A percentile compares a stretch with the other conserved stretches of the same genome.
Evolutionary conservation across 2,113 vertebrate genomes (phyloP).

Genomic region (Vidua chalybeata): DNA sequence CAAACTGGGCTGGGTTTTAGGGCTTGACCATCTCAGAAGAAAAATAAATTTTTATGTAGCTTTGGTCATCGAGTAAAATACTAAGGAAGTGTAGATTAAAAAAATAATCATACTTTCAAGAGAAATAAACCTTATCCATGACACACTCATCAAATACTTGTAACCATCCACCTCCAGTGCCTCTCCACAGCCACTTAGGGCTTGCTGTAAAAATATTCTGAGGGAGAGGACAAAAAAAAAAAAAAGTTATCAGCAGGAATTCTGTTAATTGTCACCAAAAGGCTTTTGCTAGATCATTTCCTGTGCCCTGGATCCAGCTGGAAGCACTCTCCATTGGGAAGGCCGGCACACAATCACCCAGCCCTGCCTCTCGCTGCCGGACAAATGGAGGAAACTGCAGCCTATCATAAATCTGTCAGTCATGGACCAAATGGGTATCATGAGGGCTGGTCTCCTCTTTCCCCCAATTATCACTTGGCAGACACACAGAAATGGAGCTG

Average conservation of each 20-base stretch:
- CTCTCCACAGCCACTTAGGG: background rate
- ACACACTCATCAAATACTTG: background rate
- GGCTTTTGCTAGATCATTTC: conserved; percentile 64
- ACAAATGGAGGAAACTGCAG: conserved; percentile 73
- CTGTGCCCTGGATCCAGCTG: conserved; percentile 59
- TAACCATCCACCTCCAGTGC: background rate
- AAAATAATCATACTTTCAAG: background rate
- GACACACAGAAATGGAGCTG: background rate
- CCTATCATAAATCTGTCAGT: conserved; percentile 63
- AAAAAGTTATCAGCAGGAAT: conserved; percentile 65
- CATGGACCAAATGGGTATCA: background rate
- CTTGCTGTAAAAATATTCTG: background rate
- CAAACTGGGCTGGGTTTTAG: background rate
- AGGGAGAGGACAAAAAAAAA: background rate
- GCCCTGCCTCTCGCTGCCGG: background rate
- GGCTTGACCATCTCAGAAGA: background rate
- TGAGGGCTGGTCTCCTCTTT: background rate
- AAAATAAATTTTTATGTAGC: background rate
- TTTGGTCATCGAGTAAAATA: background rate
- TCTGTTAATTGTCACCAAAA: conserved; percentile 65
- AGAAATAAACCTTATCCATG: background rate
- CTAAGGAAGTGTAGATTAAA: background rate
- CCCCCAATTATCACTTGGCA: conserved; percentile 24
- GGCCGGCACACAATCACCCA: background rate
- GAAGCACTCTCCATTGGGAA: background rate